Base-by-base conservation (phyloP, 2,888 invertebrate genomes). In the Ditylenchus weischeri region DNA sequence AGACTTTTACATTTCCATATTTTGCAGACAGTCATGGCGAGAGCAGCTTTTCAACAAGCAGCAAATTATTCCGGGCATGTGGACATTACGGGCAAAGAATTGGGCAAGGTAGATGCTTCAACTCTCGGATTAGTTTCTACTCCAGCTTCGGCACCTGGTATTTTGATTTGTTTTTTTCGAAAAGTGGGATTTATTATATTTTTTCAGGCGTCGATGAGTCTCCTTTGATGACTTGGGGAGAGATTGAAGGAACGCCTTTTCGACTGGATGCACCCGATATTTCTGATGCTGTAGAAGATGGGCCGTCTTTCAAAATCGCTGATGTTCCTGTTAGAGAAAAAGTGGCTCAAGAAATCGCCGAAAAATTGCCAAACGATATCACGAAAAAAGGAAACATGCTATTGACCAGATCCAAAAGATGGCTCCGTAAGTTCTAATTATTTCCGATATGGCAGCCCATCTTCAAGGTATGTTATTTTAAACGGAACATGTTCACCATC, bases 151-250 rank as follows among this genome's bases (percentile, higher is more conserved):
- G 88, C 89, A 51, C 95, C 95, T 0, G 90, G 86, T 84, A 83
- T 54, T 7, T 54, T 18, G 10, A 21, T 19, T 50, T 50, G n/a
- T n/a, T 6, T 19, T 4, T 50, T 50, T 57, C 58, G 23, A 57
- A n/a, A 29, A 57, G 2, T 57, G 1, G 19, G n/a, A 57, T 57
- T 29, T 57, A 18, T 57, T 6, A 57, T 19, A 4, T n/a, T n/a
- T 36, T 59, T 36, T 49, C 8, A 70, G 84, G 90, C n/a, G 88
- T 88, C 64, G 89, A 90, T 71, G 91, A 90, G 72, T 92, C 93
- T 36, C 98, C 98, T n/a, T 1, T 98, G 70, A 95, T 98, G 94
- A 96, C 96, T 0, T 98, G 98, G 98, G 98, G n/a, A n/a, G 98
- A 75, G 86, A 93, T 98, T 67, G 95, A 96, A 83, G 93, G 95